Percentiles rank a stretch among this genome's conserved stretches.
phyloP scores from a whole-genome alignment of 2,797 vertebrate genomes.

The Enteromius viviparus region DNA sequence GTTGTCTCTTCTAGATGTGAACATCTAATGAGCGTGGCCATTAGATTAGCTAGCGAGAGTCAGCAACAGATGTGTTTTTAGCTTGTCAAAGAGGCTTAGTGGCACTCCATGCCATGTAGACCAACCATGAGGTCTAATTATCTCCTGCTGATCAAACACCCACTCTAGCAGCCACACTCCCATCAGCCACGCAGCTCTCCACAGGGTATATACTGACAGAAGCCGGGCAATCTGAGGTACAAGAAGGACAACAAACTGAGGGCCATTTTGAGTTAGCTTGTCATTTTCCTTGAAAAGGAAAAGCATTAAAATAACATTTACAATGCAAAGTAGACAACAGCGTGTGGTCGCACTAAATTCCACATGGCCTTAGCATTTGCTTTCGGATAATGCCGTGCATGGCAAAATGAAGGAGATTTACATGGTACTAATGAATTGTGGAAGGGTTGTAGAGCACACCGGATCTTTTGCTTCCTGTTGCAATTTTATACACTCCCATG shows the following conservation, averaged over 20 bases:
- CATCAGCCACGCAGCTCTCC: constrained; percentile 24
- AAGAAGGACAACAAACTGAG: neutral
- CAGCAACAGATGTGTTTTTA: constrained; percentile 20
- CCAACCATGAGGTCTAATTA: constrained; percentile 55
- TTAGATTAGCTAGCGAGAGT: neutral
- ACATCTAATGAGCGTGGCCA: neutral
- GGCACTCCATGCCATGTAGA: constrained; percentile 27
- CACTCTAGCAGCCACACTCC: constrained; percentile 28
- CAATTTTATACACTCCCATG: neutral
- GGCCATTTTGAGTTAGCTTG: neutral
- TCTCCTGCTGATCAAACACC: constrained; percentile 49
- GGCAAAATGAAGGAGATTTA: neutral
- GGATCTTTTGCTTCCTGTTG: neutral
- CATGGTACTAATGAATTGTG: neutral
- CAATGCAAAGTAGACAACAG: constrained; percentile 23
- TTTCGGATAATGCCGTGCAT: neutral
- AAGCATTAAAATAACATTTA: constrained; percentile 19
- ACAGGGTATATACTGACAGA: neutral
- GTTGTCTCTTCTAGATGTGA: neutral
- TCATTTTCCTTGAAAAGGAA: constrained; percentile 16
- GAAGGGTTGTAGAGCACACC: neutral
- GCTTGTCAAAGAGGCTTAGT: constrained; percentile 21
- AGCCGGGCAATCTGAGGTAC: neutral
- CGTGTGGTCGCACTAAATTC: neutral
- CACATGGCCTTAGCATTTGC: constrained; percentile 1